These are phyloP conservation scores for Chymomyza fuscimana DNA, from an alignment of 2,888 invertebrate genomes.

Conservation along the genomic window DNA sequence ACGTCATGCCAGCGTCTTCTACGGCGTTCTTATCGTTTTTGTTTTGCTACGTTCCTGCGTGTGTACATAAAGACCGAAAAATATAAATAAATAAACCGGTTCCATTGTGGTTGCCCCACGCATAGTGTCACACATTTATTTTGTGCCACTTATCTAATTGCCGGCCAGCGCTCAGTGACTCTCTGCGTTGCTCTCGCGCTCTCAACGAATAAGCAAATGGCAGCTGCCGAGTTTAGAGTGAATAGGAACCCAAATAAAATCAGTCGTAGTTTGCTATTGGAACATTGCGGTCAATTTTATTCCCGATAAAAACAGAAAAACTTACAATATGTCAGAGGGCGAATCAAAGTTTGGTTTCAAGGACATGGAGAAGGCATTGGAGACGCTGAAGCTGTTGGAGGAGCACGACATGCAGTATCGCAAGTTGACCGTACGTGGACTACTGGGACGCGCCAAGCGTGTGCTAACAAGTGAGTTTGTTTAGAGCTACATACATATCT, in stretches of 20 bases:
- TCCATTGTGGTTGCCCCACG: conserved; percentile 23
- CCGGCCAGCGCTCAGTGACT: conserved; percentile 23
- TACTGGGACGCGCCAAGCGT: conserved; percentile 82
- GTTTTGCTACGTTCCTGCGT: conserved; percentile 59
- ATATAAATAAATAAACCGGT: conserved; percentile 50
- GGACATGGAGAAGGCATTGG: conserved; percentile 85
- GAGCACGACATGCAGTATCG: conserved; percentile 85
- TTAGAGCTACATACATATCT: background rate
- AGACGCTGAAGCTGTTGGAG: conserved; percentile 84
- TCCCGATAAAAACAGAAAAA: background rate
- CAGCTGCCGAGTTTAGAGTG: conserved; percentile 1
- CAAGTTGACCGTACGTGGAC: conserved; percentile 83
- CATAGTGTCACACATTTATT: conserved; percentile 66
- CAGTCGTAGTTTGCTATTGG: conserved; percentile 51
- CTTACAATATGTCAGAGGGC: conserved; percentile 60
- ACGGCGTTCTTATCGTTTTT: conserved; percentile 40
- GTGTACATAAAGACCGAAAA: conserved; percentile 35
- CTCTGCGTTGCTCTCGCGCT: conserved; percentile 46
- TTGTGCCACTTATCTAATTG: conserved; percentile 69
- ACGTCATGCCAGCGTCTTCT: conserved; percentile 42
- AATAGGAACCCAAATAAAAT: conserved; percentile 23
- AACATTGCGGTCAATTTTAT: conserved; percentile 30
- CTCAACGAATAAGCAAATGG: conserved; percentile 10
- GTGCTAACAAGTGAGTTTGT: conserved; percentile 80
- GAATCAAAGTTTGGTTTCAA: conserved; percentile 87